Base-by-base conservation (phyloP, 2,113 vertebrate species). In the Dolichotis patagonum region DNA sequence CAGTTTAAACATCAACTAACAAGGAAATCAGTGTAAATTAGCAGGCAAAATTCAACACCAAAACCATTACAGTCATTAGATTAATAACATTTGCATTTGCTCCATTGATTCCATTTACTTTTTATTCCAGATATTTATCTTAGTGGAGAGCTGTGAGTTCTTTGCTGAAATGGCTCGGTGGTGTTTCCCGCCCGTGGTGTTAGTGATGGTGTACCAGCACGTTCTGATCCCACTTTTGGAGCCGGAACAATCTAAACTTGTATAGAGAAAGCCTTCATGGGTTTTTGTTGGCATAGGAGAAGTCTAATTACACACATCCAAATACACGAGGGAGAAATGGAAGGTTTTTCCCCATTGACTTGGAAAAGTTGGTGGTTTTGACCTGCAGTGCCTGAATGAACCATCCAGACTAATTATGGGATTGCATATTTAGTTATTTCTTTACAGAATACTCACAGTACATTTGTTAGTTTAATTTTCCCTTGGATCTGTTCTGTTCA, bases 331-430 rank as follows among this genome's bases (percentile, higher is more conserved):
- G 97, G 97, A 98, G 96, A 94, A 90, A 97, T 97, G 97, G 96
- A 88, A 97, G 96, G 96, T 83, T 98, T 97, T 86, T 91, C 97
- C 97, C 97, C 97, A 95, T 96, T 97, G 97, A 96, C 97, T 98
- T 97, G 96, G 96, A 97, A 97, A 98, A 97, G 96, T 94, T 95
- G 95, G 97, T 96, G 97, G 97, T 98, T 98, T 97, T 96, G 96
- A 98, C 96, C 97, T 97, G 88, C 92, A 88, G 94, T 69, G 71
- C 65, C 96, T 97, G 95, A 96, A 96, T 92, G 96, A 97, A 95
- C 73, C 94, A 96, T 86, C 95, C 94, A 96, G 91, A 90, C 95
- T 98, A 97, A 98, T 98, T 97, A 97, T 96, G 97, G 97, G 92
- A 94, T 91, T 95, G 95, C 83, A 89, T 92, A 97, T 96, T 97